Conservation (phyloP, 2,888 invertebrate genomes). For the Drosophila nr. perissopoda region DNA sequence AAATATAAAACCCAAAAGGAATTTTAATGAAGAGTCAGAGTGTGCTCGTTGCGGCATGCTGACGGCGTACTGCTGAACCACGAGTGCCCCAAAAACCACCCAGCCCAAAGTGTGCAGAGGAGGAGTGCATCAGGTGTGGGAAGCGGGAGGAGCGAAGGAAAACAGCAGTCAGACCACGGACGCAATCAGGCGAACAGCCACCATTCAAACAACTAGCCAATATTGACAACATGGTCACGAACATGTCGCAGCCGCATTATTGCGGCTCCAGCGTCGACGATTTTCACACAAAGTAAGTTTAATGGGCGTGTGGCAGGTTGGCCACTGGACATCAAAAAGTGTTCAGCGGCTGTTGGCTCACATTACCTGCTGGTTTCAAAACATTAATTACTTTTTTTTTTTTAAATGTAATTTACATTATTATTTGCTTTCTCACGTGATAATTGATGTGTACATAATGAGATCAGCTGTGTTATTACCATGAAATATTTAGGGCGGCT, state of each 20-base stretch:
- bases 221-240: slow-evolving; percentile 78
- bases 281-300: slow-evolving; percentile 84
- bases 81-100: slow-evolving; percentile 20
- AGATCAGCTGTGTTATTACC: slow-evolving; percentile 68
- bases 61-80: slow-evolving; percentile 54
- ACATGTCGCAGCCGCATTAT: slow-evolving; percentile 83
- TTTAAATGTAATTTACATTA: slow-evolving; percentile 69
- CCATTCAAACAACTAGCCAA: slow-evolving; percentile 19
- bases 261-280: slow-evolving; percentile 84
- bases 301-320: not conserved
- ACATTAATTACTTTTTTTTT: slow-evolving; percentile 67
- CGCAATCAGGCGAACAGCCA: slow-evolving; percentile 23
- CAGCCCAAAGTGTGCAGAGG: not conserved
- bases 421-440: slow-evolving; percentile 52
- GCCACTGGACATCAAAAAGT: not conserved
- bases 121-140: not conserved
- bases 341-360: not conserved
- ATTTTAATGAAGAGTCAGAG: slow-evolving; percentile 68
- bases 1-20: slow-evolving; percentile 3
- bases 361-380: slow-evolving; percentile 38
- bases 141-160: slow-evolving; percentile 11
- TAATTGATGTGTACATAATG: slow-evolving; percentile 50
- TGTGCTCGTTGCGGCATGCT: slow-evolving; percentile 36
- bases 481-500: slow-evolving; percentile 21
- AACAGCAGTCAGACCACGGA: slow-evolving; percentile 10